Conservation (phyloP, 92 coral and sea anemone species). For the Epizoanthus scotinus region DNA sequence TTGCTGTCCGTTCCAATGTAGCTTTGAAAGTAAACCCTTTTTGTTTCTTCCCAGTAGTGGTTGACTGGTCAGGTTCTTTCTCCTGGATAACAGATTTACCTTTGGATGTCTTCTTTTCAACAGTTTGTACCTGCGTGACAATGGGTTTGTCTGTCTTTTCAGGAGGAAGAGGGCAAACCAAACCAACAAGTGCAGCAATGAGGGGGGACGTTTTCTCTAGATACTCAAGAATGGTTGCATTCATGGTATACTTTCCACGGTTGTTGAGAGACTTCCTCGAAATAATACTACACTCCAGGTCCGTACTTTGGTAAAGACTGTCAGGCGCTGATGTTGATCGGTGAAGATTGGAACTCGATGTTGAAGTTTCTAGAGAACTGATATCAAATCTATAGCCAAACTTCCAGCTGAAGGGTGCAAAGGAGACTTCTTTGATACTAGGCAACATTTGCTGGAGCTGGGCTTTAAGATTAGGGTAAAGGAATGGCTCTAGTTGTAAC, state of each 20-base stretch:
- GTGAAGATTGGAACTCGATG: constrained; percentile 63
- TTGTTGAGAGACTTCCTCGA: constrained; percentile 49
- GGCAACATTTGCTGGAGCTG: constrained; percentile 68
- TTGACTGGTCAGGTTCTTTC: neutral
- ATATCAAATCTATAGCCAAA: constrained; percentile 85
- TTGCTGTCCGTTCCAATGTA: constrained; percentile 61
- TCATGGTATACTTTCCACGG: constrained; percentile 75
- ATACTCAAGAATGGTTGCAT: constrained; percentile 69
- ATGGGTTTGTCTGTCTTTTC: constrained; percentile 6
- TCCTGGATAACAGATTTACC: neutral
- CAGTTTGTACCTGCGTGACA: neutral
- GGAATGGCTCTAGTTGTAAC: constrained; percentile 79
- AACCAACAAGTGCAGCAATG: constrained; percentile 78
- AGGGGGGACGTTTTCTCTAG: constrained; percentile 79
- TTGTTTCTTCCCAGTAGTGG: constrained; percentile 35
- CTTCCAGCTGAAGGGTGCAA: constrained; percentile 84
- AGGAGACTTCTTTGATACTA: constrained; percentile 64
- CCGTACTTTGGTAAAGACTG: constrained; percentile 67
- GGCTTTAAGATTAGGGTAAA: constrained; percentile 60
- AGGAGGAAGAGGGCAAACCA: constrained; percentile 65
- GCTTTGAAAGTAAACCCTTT: constrained; percentile 65
- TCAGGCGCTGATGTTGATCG: constrained; percentile 75
- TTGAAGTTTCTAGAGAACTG: constrained; percentile 56
- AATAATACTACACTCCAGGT: constrained; percentile 52
- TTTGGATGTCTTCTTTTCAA: neutral